Percentiles rank a stretch among this genome's conserved stretches.
phyloP scores from a whole-genome alignment of 1,140 invertebrate genomes.

The Cyclina sinensis region DNA sequence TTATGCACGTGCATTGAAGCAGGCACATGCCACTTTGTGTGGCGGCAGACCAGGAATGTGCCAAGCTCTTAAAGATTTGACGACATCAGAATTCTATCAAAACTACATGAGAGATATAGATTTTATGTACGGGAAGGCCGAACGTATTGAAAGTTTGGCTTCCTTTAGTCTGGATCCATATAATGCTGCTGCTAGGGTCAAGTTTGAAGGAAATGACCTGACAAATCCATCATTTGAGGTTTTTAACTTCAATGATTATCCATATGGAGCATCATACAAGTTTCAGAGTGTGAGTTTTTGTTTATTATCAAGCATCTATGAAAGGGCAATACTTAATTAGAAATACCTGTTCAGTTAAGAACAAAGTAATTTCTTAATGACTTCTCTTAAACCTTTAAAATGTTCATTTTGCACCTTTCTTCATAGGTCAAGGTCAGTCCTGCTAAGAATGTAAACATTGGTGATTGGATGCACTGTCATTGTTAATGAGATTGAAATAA shows the following conservation, averaged over 20 bases:
- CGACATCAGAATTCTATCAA: conserved; percentile 82
- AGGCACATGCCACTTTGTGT: conserved; percentile 85
- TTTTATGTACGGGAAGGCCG: conserved; percentile 82
- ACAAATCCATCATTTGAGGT: conserved; percentile 78
- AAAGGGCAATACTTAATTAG: too few relatives aligned
- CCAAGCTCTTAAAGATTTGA: conserved; percentile 78
- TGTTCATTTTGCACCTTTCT: too few relatives aligned
- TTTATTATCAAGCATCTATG: too few relatives aligned
- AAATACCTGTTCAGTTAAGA: too few relatives aligned
- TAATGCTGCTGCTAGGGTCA: conserved; percentile 82
- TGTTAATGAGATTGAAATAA: too few relatives aligned
- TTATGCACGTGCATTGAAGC: conserved; percentile 85
- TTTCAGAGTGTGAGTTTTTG: conserved; percentile 78
- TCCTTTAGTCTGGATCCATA: conserved; percentile 84
- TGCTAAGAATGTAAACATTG: too few relatives aligned
- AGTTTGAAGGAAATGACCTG: conserved; percentile 83
- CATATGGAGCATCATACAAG: conserved; percentile 68
- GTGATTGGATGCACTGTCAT: too few relatives aligned
- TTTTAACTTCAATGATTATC: conserved; percentile 83
- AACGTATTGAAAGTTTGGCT: conserved; percentile 84
- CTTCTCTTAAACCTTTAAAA: too few relatives aligned
- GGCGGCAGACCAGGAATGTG: conserved; percentile 81
- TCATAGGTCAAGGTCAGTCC: too few relatives aligned
- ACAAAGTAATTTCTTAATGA: too few relatives aligned
- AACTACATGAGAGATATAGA: conserved; percentile 85